These are phyloP conservation scores for Thamnaconus septentrionalis DNA, from an alignment of 2,113 vertebrate genomes.

Conservation along the genomic window DNA sequence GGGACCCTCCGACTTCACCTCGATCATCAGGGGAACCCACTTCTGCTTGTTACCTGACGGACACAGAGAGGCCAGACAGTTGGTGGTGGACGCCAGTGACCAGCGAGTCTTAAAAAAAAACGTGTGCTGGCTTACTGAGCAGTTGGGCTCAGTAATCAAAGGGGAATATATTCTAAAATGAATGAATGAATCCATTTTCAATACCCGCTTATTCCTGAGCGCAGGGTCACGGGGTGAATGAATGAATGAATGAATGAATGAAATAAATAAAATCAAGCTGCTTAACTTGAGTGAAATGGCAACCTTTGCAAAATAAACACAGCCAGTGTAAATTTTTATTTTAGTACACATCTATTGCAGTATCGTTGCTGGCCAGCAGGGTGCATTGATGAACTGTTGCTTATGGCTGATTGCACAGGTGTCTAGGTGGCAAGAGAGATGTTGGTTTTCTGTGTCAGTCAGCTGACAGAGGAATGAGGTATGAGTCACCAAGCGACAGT, in stretches of 20 bases:
- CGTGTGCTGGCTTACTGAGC: no score
- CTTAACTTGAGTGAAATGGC: background rate
- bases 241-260: background rate
- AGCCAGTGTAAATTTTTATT: background rate
- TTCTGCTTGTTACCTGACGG: conserved; percentile 93
- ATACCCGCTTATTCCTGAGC: no score
- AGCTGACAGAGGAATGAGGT: background rate
- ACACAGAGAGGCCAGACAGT: conserved; percentile 4
- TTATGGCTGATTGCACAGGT: background rate
- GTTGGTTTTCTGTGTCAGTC: conserved; percentile 5
- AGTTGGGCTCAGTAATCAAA: no score
- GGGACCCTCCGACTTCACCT: conserved; percentile 94
- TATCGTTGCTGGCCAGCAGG: conserved; percentile 44
- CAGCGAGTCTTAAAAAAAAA: no score
- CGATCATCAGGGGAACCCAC: conserved; percentile 97
- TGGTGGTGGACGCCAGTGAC: no score
- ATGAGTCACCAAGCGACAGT: no score
- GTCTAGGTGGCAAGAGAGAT: conserved; percentile 6
- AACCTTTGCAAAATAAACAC: no score
- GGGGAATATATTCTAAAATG: no score
- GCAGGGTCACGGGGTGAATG: no score
- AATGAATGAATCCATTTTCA: no score
- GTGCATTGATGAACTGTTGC: background rate
- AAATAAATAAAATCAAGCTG: background rate
- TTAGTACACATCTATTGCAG: conserved; percentile 14